Conservation (phyloP, 2,113 vertebrate genomes). For the Ranitomeya variabilis region DNA sequence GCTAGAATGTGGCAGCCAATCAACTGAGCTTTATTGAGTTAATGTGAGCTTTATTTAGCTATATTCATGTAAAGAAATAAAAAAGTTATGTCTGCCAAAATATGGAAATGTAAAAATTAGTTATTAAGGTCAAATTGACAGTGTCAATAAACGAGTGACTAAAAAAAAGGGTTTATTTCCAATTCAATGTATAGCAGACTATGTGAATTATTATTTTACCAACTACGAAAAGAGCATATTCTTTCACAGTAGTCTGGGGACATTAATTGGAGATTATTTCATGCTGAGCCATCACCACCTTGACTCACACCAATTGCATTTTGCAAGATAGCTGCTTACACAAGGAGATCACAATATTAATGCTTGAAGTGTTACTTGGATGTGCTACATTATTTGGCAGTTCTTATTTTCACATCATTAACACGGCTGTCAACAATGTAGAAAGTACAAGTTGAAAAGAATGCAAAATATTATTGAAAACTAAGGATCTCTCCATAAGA, state of each 20-base stretch:
- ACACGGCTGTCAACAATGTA: constrained; percentile 23
- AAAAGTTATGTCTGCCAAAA: too few relatives aligned
- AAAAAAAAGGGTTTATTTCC: neutral
- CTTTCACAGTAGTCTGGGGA: neutral
- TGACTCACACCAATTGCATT: constrained; percentile 47
- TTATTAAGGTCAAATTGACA: neutral
- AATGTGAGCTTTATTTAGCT: too few relatives aligned
- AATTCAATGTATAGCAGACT: neutral
- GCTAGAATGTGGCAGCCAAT: too few relatives aligned
- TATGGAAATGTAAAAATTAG: neutral
- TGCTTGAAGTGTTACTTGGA: constrained; percentile 20
- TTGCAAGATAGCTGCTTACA: constrained; percentile 9
- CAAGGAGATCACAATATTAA: constrained; percentile 41
- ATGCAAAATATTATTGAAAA: constrained; percentile 17
- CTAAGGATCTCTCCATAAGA: neutral
- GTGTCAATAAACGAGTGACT: neutral
- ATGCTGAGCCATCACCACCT: constrained; percentile 25
- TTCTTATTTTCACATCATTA: constrained; percentile 42
- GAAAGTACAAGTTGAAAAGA: neutral
- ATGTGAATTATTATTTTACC: neutral
- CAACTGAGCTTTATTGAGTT: too few relatives aligned
- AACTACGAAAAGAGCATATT: constrained; percentile 11
- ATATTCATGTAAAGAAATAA: too few relatives aligned
- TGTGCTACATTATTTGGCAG: constrained; percentile 44
- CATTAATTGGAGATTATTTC: constrained; percentile 31